Conservation (phyloP, 2,797 vertebrate genomes). For the Aplochiton taeniatus region DNA sequence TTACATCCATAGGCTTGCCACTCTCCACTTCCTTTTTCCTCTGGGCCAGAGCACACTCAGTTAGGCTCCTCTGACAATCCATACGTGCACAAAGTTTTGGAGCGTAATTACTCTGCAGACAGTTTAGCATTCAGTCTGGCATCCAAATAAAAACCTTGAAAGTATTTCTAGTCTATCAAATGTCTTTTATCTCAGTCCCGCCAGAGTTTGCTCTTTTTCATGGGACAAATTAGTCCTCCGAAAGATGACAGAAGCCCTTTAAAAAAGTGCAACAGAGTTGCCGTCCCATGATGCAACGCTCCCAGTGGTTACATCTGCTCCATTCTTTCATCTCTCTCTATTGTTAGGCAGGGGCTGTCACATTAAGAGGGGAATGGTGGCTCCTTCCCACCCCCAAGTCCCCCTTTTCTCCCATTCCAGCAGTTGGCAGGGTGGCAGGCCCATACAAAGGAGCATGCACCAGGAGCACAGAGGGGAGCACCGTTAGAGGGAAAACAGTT, state of each 20-base stretch:
- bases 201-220: slow-evolving; percentile 69
- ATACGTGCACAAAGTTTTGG: slow-evolving; percentile 49
- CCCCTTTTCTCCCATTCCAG: slow-evolving; percentile 88
- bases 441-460: slow-evolving; percentile 90
- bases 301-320: slow-evolving; percentile 98
- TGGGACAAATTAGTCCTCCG: slow-evolving; percentile 77
- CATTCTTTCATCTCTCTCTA: slow-evolving; percentile 94
- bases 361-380: slow-evolving; percentile 93
- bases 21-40: slow-evolving; percentile 27
- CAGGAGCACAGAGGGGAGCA: slow-evolving; percentile 88
- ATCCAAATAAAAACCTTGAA: slow-evolving; percentile 64
- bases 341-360: slow-evolving; percentile 98
- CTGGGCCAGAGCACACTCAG: slow-evolving; percentile 28
- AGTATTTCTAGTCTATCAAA: slow-evolving; percentile 67
- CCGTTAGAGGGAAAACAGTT: slow-evolving; percentile 98
- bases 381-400: slow-evolving; percentile 88
- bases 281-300: slow-evolving; percentile 94
- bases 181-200: slow-evolving; percentile 71
- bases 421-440: slow-evolving; percentile 94
- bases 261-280: slow-evolving; percentile 78
- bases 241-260: slow-evolving; percentile 76
- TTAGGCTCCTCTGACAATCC: slow-evolving; percentile 41
- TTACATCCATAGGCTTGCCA: slow-evolving; percentile 35
- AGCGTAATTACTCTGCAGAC: slow-evolving; percentile 43
- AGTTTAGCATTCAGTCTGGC: slow-evolving; percentile 63